Evolutionary conservation across 2,113 vertebrate genomes (phyloP), one percentile per base, ranked within the genome.

Genomic region (Sialia sialis): DNA sequence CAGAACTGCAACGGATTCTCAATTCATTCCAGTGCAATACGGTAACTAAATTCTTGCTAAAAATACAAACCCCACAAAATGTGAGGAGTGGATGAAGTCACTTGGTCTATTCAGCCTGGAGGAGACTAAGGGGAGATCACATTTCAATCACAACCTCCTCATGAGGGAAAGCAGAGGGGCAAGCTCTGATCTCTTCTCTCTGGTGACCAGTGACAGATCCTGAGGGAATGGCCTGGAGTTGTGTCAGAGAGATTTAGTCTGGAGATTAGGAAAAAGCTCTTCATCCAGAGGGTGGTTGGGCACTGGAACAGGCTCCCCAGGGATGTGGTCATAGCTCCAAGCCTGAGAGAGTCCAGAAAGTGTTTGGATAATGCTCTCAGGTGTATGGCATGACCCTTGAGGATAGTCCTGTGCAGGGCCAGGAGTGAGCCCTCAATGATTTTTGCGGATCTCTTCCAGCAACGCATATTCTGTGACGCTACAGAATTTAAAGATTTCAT

Each of bases 271-370:
- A 32, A 63, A 64, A 49, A 4, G 2, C 41, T 49, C 1, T 72
- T 56, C 26, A 8, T 6, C 9, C 25, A 48, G 6, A 16, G 13
- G 0, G 3, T 70, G 41, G 0, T 0, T 70, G 66, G 14, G 8
- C 16, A 10, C 11, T 43, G 32, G 19, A 56, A 58, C 21, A 26
- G 69, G 20, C 14, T 72, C 14, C 34, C 26, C 25, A 80, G 26
- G 17, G 7, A 2, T 23, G 21, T 43, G 26, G 4, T 36, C 67
- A 56, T 26, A 64, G 21, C 43, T 27, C 4, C 4, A 7, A 79
- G 11, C 5, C 49, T 32, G 32, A 34, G 4, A 29, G 29, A 39
- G 16, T 7, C 1, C 39, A 29, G 19, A 9, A 32, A 16, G 30
- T 7, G 3, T 56, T 63, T 56, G 41, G 20, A 21, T 11, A 41